These are phyloP conservation scores for Helleia helle DNA, from an alignment of 2,888 invertebrate species.

Conservation along the genomic window DNA sequence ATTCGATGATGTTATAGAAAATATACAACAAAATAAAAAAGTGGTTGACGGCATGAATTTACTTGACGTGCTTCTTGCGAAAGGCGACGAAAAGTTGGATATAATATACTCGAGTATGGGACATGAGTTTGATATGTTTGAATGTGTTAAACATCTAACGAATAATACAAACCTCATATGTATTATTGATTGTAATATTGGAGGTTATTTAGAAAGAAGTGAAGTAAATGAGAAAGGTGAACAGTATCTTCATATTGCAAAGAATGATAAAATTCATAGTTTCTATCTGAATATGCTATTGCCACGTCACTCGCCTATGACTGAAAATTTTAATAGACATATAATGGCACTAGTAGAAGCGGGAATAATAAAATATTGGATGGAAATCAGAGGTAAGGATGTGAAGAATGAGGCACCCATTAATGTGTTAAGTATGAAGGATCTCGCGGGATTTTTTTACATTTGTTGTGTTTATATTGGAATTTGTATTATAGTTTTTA, in stretches of 20 bases:
- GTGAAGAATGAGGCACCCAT: neutral
- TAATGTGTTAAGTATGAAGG: neutral
- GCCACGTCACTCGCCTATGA: neutral
- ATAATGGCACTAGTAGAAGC: neutral
- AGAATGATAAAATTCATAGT: neutral
- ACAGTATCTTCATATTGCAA: constrained; percentile 1
- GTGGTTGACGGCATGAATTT: neutral
- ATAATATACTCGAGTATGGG: neutral
- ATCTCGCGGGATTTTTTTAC: neutral
- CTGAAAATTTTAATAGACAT: neutral
- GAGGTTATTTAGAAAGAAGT: neutral
- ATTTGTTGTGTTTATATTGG: neutral
- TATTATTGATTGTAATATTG: neutral
- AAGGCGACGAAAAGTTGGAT: neutral
- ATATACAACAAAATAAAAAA: neutral
- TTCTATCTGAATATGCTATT: neutral
- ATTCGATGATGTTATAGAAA: neutral
- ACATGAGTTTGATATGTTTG: neutral
- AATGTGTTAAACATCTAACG: neutral
- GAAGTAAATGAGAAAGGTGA: neutral
- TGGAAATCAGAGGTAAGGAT: neutral
- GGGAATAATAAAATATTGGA: neutral
- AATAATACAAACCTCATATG: neutral
- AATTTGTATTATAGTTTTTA: neutral
- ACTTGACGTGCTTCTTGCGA: neutral